Base-by-base conservation (phyloP, 2,888 invertebrate species). In the Sinotaia quadrata region DNA sequence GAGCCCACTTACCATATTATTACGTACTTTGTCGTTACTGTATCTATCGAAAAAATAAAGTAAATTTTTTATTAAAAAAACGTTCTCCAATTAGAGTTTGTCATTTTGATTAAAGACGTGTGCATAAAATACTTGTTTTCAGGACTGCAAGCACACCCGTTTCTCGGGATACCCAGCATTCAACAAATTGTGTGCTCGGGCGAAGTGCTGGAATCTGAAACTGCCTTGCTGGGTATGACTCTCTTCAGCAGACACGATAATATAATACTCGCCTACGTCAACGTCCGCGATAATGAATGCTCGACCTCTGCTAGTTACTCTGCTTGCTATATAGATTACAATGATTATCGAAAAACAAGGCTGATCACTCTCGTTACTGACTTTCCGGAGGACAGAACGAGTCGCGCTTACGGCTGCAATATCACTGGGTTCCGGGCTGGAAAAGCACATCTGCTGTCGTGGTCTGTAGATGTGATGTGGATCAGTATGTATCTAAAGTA, bases 291-390 rank as follows among this genome's bases (percentile, higher is more conserved):
- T n/a, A 56, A 41, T 12, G 41, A 56, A 29, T 65, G 65, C 33
- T 65, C 54, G 12, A 65, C 65, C 4, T 65, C 65, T 4, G 41
- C 8, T 41, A 56, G 54, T 31, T 65, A 56, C 21, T 65, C 56
- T 4, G 54, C 56, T 2, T 65, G 65, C 10, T 15, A 24, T 10
- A 33, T 44, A 15, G 29, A 65, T 29, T 0, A 52, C 15, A 37
- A 27, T 7, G 52, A 65, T 24, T 65, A 36, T 15, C 41, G 21
- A 4, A 65, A 29, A 4, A 52, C 65, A 7, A 34, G 65, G 5
- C n/a, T 65, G 10, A 29, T 65, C 21, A 65, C 56, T 5, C 33
- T 65, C 4, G 34, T 65, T 4, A 10, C 21, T 4, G 65, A 29
- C 31, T 2, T 57, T 2, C 4, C 52, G 29, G 7, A 18, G 12